Base-by-base conservation (phyloP, 2,113 vertebrate species). In the Chloropsis hardwickii region DNA sequence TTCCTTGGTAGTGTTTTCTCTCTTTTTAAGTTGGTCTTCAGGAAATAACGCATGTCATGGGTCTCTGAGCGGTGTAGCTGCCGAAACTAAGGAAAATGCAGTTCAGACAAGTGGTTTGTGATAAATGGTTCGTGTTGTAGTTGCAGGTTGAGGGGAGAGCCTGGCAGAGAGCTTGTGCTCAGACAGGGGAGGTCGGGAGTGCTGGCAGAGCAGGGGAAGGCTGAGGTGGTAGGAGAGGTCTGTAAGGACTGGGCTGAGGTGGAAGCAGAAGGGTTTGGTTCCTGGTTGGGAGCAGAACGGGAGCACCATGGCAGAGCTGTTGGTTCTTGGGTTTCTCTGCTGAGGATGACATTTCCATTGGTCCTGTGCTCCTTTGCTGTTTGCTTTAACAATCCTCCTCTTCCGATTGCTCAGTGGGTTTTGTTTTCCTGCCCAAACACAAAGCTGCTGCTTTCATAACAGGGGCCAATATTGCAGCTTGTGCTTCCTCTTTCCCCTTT, bases 401-500 rank as follows among this genome's bases (percentile, higher is more conserved):
- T 94, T 91, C 84, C 23, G 25, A 45, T 86, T 81, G 65, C 81
- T 72, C 76, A 4, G 64, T 56, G 66, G 33, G 14, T 90, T 83
- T 86, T 88, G 83, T 94, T 95, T 95, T 91, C 82, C 87, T 94
- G 83, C 71, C 64, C 37, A 14, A 93, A 90, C 81, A 90, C 81
- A 96, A 86, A 93, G 71, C 93, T 70, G 73, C 81, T 53, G 53
- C 84, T 95, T 92, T 93, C 86, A 61, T 77, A 94, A 67, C 67
- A 71, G 51, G 62, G 88, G 45, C 90, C 53, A 64, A 29, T 81
- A 76, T 81, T 87, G 64, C 96, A 91, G 92, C 91, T 60, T 62
- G 44, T 62, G 84, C 66, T 95, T 95, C 94, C 96, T 94, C 65
- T 87, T 89, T 84, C 58, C 81, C 83, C 84, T 95, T 91, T 95